phyloP scores from a whole-genome alignment of 1,140 invertebrate species.

The Riptortus pedestris region DNA sequence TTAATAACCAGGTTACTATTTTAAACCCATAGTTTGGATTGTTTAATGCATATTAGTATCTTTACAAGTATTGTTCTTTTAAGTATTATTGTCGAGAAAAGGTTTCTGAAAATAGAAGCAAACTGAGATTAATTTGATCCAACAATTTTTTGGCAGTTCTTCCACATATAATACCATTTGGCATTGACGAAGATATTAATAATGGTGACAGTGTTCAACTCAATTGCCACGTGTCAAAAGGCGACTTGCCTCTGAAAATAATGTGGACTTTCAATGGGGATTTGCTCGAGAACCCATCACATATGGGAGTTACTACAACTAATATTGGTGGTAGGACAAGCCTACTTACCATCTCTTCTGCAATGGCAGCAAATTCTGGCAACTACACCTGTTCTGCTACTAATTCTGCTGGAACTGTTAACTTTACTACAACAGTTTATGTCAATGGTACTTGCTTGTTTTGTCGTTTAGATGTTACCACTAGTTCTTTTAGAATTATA shows the following conservation, averaged over 20 bases:
- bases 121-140: no score
- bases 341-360: slow-evolving; percentile 59
- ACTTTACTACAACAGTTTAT: slow-evolving; percentile 36
- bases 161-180: slow-evolving; percentile 50
- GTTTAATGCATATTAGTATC: no score
- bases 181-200: slow-evolving; percentile 42
- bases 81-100: no score
- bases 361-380: slow-evolving; percentile 49
- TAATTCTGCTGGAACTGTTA: slow-evolving; percentile 55
- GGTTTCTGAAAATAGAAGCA: no score
- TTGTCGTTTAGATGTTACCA: not conserved
- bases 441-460: slow-evolving; percentile 30
- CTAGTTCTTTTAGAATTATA: not conserved
- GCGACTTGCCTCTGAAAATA: slow-evolving; percentile 51
- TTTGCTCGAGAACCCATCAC: slow-evolving; percentile 29
- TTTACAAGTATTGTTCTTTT: no score
- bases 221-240: slow-evolving; percentile 50
- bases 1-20: no score
- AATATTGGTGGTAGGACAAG: slow-evolving; percentile 49
- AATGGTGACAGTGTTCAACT: slow-evolving; percentile 34
- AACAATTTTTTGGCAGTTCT: slow-evolving; percentile 38
- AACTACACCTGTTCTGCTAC: slow-evolving; percentile 67
- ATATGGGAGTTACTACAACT: slow-evolving; percentile 41
- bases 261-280: slow-evolving; percentile 48
- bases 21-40: no score